Evolutionary conservation across 2,888 invertebrate species (phyloP).

Genomic region (Cancer borealis): DNA sequence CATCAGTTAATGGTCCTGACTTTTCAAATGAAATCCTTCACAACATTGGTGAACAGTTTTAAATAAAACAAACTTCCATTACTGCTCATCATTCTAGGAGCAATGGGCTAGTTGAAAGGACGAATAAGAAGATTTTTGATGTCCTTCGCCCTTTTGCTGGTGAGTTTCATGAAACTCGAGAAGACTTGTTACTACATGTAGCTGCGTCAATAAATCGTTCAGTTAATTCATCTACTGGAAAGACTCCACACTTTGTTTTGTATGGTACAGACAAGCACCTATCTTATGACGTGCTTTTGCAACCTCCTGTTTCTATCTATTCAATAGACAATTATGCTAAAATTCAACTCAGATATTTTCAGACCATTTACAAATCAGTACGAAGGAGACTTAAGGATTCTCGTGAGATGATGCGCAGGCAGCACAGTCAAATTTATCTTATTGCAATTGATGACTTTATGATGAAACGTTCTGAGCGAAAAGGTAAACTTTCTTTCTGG

Average conservation of each 20-base stretch:
- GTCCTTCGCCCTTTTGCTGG: conserved; percentile 4
- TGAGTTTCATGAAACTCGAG: not conserved
- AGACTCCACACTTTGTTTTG: not conserved
- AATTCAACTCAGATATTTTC: not conserved
- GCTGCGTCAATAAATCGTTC: not conserved
- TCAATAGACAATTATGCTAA: not conserved
- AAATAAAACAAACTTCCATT: not conserved
- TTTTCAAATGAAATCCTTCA: not conserved
- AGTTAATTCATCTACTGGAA: not conserved
- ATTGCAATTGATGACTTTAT: not conserved
- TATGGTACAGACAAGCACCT: not conserved
- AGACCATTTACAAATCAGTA: not conserved
- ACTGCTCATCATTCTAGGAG: not conserved
- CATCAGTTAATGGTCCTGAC: not conserved
- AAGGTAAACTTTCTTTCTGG: not conserved
- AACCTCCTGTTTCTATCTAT: conserved; percentile 1
- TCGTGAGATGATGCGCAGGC: not conserved
- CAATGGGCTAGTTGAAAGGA: conserved; percentile 17
- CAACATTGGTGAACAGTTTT: not conserved
- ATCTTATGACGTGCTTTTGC: conserved; percentile 16
- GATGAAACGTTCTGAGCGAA: not conserved
- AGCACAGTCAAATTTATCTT: not conserved
- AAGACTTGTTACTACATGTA: not conserved
- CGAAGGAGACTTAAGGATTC: not conserved
- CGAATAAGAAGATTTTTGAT: conserved; percentile 4